A percentile compares a stretch with the other conserved stretches of the same genome.
These are phyloP conservation scores for Trematocara stigmaticum DNA, from an alignment of 2,113 vertebrate genomes.

Conservation along the genomic window DNA sequence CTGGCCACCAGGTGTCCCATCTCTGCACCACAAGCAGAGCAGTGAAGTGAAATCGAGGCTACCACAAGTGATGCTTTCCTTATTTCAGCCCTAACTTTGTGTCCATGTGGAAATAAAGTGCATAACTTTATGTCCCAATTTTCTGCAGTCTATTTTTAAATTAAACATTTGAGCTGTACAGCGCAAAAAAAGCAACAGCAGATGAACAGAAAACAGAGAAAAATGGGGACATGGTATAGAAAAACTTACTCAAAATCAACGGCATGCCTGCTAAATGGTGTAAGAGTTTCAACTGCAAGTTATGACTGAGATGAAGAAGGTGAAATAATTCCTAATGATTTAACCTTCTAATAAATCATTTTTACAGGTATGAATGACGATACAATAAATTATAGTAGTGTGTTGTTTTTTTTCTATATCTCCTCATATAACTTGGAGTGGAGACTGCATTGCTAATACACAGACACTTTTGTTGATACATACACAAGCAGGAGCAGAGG, in stretches of 20 bases:
- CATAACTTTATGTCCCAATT: background rate
- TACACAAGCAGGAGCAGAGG: constrained; percentile 91
- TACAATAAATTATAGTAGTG: background rate
- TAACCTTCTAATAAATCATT: background rate
- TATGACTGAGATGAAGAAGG: background rate
- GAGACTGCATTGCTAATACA: background rate
- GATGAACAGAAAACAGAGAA: background rate
- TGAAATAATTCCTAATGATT: background rate
- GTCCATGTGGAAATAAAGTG: background rate
- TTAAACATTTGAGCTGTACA: background rate
- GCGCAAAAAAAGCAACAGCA: background rate
- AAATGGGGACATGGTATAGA: background rate
- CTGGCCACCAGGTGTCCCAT: constrained; percentile 87
- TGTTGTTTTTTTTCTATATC: background rate
- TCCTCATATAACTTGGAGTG: background rate
- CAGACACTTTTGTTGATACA: constrained; percentile 54
- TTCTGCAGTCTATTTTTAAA: background rate
- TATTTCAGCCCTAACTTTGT: background rate
- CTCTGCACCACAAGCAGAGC: constrained; percentile 44
- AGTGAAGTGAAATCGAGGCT: background rate
- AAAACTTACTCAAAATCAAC: background rate
- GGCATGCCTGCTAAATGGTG: background rate
- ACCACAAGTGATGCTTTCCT: background rate
- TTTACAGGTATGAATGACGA: background rate
- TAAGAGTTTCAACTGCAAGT: background rate